Evolutionary conservation across 2,797 vertebrate genomes (phyloP).

Genomic region (Squalus acanthias): DNA sequence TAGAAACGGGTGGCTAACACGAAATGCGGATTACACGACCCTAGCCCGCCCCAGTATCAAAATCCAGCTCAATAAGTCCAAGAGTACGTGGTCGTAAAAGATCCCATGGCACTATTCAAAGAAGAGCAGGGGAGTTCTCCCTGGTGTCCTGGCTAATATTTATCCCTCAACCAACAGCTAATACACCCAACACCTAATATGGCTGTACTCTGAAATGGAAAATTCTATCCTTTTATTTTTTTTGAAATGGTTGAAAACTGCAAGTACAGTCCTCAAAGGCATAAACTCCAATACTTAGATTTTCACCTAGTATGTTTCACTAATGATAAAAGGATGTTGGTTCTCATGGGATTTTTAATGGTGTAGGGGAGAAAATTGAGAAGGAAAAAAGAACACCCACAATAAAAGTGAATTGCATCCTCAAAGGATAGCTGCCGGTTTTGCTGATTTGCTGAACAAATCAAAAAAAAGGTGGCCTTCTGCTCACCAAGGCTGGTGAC

Average conservation of each 20-base stretch:
- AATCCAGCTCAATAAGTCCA: too few species aligned
- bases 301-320: not conserved
- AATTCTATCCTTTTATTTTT: not conserved
- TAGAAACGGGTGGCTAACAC: too few species aligned
- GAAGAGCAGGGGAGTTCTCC: too few species aligned
- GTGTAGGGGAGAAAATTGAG: not conserved
- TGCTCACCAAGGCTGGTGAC: not conserved
- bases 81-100: too few species aligned
- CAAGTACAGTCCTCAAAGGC: not conserved
- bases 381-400: not conserved
- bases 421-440: not conserved
- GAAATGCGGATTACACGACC: too few species aligned
- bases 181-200: too few species aligned
- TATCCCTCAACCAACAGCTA: too few species aligned
- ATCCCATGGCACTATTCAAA: too few species aligned
- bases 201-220: not conserved
- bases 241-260: not conserved
- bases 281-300: not conserved
- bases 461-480: not conserved
- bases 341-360: not conserved
- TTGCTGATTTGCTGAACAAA: conserved; percentile 24
- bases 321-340: not conserved
- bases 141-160: too few species aligned
- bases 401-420: not conserved
- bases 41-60: too few species aligned